Evolutionary conservation across 1,140 invertebrate genomes (phyloP), one percentile per base, ranked within the genome.

Genomic region (Tetramorium simillimum): DNA sequence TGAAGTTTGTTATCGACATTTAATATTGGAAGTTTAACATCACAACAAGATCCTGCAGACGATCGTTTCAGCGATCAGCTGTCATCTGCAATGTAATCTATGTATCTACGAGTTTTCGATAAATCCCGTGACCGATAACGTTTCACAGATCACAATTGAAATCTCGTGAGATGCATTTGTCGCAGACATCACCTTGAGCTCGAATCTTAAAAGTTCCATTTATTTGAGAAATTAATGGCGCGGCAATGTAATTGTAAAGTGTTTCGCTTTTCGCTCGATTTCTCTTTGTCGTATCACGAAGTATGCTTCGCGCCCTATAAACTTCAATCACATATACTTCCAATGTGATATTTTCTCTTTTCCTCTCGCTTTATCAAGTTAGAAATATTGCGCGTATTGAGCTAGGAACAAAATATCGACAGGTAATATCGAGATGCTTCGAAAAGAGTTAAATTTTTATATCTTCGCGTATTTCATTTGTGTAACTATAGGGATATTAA

Each of bases 191-290:
- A 12, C 5, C 28, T 53, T 37, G 18, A 7, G 43, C 28, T 62
- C 16, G 40, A 18, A 60, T 46, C 18, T 9, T 63, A 12, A 33
- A 78, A 51, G 28, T 49, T 7, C 12, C 18, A 65, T 62, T 77
- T 1, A 49, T 51, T 40, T 2, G 33, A 53, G 46, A 80, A 80
- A 67, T 67, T 67, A 80, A 67, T 80, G 28, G 12, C 40, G n/a
- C 14, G n/a, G 2, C 28, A 0, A 1, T 80, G 14, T 80, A 80
- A 67, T 51, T 49, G 43, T 40, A 18, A 24, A 63, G 51, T n/a
- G 28, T 1, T 49, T 63, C 10, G 24, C 56, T 46, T 28, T 56
- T 58, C 33, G n/a, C 37, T 77, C 37, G 56, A 77, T 60, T 77
- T 77, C 21, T 21, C 58, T 63, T 78, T n/a, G 56, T 77, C 40